Conservation (phyloP, 2,113 vertebrate species). For the Dryoscopus gambensis region DNA sequence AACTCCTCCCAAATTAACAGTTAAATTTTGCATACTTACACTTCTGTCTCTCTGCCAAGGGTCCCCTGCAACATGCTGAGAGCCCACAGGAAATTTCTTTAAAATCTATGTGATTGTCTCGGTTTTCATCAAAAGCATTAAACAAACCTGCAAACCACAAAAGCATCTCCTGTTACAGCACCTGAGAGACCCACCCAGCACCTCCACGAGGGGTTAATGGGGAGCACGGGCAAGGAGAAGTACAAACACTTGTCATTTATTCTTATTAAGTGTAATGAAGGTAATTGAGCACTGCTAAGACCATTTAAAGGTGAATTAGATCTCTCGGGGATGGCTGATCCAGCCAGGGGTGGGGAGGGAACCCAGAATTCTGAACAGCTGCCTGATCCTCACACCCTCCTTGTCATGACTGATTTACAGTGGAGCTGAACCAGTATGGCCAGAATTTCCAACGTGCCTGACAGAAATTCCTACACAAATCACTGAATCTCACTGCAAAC, state of each 20-base stretch:
- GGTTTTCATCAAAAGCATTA: constrained; percentile 98
- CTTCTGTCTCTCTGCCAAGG: constrained; percentile 95
- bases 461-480: neutral
- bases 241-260: neutral
- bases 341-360: neutral
- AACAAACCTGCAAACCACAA: constrained; percentile 85
- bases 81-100: constrained; percentile 99
- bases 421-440: neutral
- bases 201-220: neutral
- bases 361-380: neutral
- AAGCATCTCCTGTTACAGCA: constrained; percentile 45
- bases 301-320: neutral
- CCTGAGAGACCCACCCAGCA: neutral
- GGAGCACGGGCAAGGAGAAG: neutral
- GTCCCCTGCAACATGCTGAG: constrained; percentile 95
- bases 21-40: constrained; percentile 80
- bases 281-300: neutral
- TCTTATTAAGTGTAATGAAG: neutral
- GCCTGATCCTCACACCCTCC: neutral
- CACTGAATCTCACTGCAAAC: neutral
- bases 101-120: constrained; percentile 99
- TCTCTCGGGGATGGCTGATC: neutral
- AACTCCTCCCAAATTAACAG: neutral
- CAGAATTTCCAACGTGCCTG: neutral
- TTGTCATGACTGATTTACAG: neutral